Conservation (phyloP, 2,888 invertebrate genomes). For the Diarsia dahlii region DNA sequence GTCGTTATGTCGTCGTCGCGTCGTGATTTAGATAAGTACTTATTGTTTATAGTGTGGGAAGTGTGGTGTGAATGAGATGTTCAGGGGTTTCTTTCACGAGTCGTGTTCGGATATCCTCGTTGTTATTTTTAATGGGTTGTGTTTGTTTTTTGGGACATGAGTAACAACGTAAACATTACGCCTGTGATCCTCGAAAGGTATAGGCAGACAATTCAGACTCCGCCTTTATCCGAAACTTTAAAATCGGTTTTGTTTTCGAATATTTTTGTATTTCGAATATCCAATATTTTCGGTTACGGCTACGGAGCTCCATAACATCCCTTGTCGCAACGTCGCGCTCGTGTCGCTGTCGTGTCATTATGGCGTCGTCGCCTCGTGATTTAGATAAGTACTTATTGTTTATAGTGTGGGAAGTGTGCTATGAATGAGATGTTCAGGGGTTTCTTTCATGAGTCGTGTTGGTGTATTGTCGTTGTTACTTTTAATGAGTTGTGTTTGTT, state of each 20-base stretch:
- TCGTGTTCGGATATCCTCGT: not conserved
- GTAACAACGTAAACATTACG: not conserved
- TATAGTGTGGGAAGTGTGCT: constrained; percentile 31
- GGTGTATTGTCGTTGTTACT: not conserved
- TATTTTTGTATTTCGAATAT: no score
- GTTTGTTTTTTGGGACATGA: not conserved
- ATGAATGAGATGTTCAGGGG: not conserved
- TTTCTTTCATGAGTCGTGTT: not conserved
- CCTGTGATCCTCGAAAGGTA: no score
- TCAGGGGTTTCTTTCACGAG: not conserved
- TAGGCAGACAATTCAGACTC: no score
- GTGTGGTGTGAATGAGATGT: constrained; percentile 6
- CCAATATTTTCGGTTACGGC: no score
- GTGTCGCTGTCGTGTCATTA: constrained; percentile 32
- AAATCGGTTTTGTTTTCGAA: no score
- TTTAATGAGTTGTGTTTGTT: not conserved
- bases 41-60: constrained; percentile 47
- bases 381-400: constrained; percentile 62
- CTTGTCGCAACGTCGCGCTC: no score
- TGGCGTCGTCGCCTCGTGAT: constrained; percentile 53
- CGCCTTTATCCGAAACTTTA: no score
- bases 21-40: constrained; percentile 64
- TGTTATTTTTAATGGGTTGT: no score
- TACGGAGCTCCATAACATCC: no score
- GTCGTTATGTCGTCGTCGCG: constrained; percentile 41